Evolutionary conservation across 2,888 invertebrate genomes (phyloP).

Genomic region (Heliconius ethilla): DNA sequence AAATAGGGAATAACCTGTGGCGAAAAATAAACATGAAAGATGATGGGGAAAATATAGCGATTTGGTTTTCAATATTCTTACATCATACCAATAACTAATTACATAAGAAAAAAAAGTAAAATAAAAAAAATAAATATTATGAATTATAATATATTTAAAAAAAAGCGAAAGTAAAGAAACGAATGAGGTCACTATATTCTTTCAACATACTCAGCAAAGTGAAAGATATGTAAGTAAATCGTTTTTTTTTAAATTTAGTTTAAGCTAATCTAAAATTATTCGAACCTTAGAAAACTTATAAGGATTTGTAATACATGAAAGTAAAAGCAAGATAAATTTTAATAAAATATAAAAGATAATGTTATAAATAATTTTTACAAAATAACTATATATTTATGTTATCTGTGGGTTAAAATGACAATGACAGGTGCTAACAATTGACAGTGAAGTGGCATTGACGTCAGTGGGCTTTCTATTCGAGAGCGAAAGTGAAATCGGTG

Average conservation of each 20-base stretch:
- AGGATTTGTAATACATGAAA: not conserved
- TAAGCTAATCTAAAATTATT: not conserved
- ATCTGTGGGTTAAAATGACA: slow-evolving; percentile 6
- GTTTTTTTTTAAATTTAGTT: too few species aligned
- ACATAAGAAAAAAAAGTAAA: not conserved
- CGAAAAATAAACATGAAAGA: not conserved
- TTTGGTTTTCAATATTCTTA: not conserved
- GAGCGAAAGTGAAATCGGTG: slow-evolving; percentile 22
- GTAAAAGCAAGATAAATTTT: too few species aligned
- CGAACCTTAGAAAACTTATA: not conserved
- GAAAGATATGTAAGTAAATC: too few species aligned
- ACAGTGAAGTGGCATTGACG: not conserved
- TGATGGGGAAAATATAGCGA: not conserved
- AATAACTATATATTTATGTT: not conserved
- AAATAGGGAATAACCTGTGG: slow-evolving; percentile 28
- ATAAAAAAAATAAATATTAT: not conserved
- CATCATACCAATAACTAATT: not conserved
- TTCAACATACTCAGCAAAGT: too few species aligned
- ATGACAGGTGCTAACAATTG: not conserved
- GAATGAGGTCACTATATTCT: too few species aligned
- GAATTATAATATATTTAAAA: too few species aligned
- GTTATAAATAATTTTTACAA: not conserved
- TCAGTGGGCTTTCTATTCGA: slow-evolving; percentile 10
- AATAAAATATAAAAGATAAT: not conserved
- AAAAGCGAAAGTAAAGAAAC: too few species aligned